Percentiles rank a stretch among this genome's conserved stretches.
phyloP scores from a whole-genome alignment of 2,113 vertebrate genomes.

The Tragelaphus strepsiceros region DNA sequence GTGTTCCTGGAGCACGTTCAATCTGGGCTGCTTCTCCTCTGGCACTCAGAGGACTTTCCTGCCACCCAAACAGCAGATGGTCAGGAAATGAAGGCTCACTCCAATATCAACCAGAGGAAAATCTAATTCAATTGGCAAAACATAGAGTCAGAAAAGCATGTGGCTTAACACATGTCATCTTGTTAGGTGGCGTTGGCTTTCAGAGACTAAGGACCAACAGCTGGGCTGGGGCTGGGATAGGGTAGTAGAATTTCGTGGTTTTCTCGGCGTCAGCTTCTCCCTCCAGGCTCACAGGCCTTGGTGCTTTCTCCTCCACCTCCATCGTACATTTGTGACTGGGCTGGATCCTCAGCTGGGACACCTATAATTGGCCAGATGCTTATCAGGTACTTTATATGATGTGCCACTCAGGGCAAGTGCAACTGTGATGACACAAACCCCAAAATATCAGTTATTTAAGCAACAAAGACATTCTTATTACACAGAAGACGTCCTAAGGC shows the following conservation, averaged over 20 bases:
- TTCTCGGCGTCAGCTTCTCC: not conserved
- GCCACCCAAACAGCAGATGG: constrained; percentile 58
- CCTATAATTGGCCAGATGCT: not conserved
- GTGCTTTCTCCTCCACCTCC: not conserved
- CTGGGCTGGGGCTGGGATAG: not conserved
- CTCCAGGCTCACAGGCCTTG: not conserved
- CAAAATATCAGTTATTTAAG: not conserved
- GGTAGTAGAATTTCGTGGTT: too few species aligned
- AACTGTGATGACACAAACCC: not conserved
- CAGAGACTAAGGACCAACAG: not conserved
- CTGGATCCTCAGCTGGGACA: not conserved
- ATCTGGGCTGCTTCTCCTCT: not conserved
- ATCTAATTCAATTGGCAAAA: not conserved
- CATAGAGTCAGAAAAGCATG: not conserved
- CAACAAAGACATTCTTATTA: not conserved
- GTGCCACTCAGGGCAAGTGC: not conserved
- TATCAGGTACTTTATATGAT: not conserved
- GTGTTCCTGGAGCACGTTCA: not conserved
- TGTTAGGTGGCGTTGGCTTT: not conserved
- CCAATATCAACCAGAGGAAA: not conserved
- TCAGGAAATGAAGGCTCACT: constrained; percentile 12
- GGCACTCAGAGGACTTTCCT: constrained; percentile 34
- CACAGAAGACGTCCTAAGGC: rapidly evolving
- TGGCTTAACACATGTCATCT: not conserved
- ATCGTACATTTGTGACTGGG: too few species aligned